These are phyloP conservation scores for Lamprologus lemairii DNA, from an alignment of 2,113 vertebrate genomes.

Conservation along the genomic window DNA sequence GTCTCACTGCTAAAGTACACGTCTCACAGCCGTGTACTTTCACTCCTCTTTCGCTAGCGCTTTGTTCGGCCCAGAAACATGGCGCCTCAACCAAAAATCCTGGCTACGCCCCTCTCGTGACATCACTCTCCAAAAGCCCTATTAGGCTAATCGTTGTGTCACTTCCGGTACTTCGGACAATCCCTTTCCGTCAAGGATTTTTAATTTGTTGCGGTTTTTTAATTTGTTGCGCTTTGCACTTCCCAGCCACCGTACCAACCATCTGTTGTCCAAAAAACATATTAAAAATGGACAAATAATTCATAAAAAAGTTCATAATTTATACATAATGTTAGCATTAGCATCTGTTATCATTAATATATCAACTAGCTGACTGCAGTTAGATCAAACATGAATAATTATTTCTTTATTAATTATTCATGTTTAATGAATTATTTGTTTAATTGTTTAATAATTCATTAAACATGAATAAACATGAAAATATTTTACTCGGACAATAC, in stretches of 20 bases:
- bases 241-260: background rate
- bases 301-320: background rate
- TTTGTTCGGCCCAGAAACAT: no score
- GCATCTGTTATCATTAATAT: background rate
- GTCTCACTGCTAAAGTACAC: no score
- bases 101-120: no score
- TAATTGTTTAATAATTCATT: background rate
- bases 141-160: no score
- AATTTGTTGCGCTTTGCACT: no score
- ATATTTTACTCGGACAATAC: accelerated
- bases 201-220: no score
- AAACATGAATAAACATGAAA: background rate
- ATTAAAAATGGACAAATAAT: background rate
- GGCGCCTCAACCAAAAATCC: no score
- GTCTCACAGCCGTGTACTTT: no score
- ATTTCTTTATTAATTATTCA: background rate
- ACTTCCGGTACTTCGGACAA: no score
- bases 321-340: background rate
- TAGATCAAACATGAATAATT: background rate
- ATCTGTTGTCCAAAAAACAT: background rate
- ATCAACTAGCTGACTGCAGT: background rate
- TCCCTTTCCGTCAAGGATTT: no score
- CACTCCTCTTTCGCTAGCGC: no score
- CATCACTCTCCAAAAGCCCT: no score
- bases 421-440: background rate